A percentile compares a stretch with the other conserved stretches of the same genome.
Evolutionary conservation across 2,888 invertebrate genomes (phyloP).

Genomic region (Amorpha juglandis): DNA sequence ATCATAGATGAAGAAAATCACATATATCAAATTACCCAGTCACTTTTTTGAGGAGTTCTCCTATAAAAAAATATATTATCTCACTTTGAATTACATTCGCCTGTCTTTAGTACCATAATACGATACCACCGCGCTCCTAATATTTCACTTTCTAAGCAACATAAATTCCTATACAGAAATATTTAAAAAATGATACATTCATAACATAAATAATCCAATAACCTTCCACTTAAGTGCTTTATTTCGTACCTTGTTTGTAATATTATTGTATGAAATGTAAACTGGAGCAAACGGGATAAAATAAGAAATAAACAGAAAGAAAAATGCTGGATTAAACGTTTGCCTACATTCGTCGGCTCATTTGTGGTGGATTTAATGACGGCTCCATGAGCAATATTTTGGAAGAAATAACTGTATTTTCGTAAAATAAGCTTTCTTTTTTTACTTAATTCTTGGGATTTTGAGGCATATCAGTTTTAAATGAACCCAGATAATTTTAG

Average conservation of each 20-base stretch:
- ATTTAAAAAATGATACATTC: background rate
- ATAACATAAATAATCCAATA: background rate
- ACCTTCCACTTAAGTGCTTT: conserved; percentile 8
- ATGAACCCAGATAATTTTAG: too few relatives aligned
- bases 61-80: too few relatives aligned
- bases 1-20: too few relatives aligned
- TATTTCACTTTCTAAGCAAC: too few relatives aligned
- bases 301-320: conserved; percentile 19
- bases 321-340: conserved; percentile 20
- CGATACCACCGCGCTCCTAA: too few relatives aligned
- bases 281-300: conserved; percentile 6
- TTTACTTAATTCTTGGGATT: too few relatives aligned
- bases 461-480: too few relatives aligned
- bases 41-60: too few relatives aligned
- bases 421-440: too few relatives aligned
- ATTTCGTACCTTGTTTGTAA: conserved; percentile 20
- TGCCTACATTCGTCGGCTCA: conserved; percentile 23
- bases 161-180: background rate
- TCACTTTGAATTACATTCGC: too few relatives aligned
- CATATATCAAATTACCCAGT: too few relatives aligned
- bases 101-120: too few relatives aligned
- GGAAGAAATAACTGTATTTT: background rate
- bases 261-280: conserved; percentile 22
- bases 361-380: conserved; percentile 25
- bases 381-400: conserved; percentile 6